Evolutionary conservation across 2,888 invertebrate species (phyloP).

Genomic region (Parasteatoda lunata): DNA sequence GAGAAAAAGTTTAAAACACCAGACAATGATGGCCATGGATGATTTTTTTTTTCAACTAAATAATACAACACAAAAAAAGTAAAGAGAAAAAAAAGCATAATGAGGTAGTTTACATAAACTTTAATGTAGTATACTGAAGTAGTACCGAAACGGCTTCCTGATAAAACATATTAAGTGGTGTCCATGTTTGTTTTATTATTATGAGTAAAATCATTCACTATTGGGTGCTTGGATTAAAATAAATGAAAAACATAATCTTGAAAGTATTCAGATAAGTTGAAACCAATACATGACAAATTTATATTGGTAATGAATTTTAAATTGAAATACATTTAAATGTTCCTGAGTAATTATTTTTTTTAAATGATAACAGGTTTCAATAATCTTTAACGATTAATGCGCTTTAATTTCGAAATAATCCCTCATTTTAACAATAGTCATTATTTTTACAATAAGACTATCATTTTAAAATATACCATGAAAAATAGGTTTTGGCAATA

Average conservation of each 20-base stretch:
- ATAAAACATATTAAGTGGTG: conserved; percentile 31
- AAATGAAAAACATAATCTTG: not conserved
- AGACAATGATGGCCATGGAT: conserved; percentile 45
- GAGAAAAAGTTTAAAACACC: conserved; percentile 66
- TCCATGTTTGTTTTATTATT: conserved; percentile 15
- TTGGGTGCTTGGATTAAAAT: not conserved
- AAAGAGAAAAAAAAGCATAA: not conserved
- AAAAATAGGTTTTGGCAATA: no score
- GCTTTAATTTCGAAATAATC: no score
- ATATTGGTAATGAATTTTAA: not conserved
- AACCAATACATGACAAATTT: not conserved
- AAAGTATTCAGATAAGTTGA: not conserved
- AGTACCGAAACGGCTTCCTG: conserved; percentile 8
- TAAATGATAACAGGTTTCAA: no score
- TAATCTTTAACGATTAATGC: no score
- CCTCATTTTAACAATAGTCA: no score
- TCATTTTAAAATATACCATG: no score
- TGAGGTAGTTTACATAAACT: conserved; percentile 23
- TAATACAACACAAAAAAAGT: conserved; percentile 38
- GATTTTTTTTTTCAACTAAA: conserved; percentile 31
- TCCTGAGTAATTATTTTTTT: no score
- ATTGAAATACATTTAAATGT: no score
- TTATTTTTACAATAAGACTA: no score
- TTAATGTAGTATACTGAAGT: conserved; percentile 45
- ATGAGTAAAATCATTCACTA: not conserved